Conservation (phyloP, 2,797 vertebrate genomes). For the Rhinoraja longicauda region DNA sequence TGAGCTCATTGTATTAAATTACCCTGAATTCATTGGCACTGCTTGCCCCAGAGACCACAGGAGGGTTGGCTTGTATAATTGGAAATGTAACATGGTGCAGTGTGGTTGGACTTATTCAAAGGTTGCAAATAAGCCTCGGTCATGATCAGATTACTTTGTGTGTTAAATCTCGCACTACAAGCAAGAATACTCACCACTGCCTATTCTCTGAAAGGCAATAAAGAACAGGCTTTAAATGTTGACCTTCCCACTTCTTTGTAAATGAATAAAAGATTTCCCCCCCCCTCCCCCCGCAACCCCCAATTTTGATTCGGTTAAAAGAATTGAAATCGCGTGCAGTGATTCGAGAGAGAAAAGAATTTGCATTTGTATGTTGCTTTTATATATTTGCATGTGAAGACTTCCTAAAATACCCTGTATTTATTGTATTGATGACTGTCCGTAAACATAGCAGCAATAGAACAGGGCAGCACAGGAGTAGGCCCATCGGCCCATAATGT, state of each 20-base stretch:
- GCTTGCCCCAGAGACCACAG: not conserved
- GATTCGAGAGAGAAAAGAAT: not conserved
- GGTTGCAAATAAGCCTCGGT: not conserved
- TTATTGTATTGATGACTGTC: not conserved
- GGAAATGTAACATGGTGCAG: not conserved
- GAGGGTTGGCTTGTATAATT: not conserved
- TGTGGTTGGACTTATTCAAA: not conserved
- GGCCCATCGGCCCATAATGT: no score
- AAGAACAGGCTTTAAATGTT: no score
- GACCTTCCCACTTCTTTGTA: no score
- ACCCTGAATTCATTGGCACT: not conserved
- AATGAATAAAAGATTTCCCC: no score
- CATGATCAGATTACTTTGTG: not conserved
- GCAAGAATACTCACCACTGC: no score
- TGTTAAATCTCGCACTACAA: no score
- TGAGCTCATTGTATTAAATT: not conserved
- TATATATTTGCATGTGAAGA: not conserved
- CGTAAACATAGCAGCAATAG: not conserved
- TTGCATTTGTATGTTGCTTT: not conserved
- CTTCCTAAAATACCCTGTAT: not conserved
- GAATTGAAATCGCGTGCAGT: not conserved
- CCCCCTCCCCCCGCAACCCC: no score
- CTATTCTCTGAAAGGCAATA: no score
- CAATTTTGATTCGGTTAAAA: no score
- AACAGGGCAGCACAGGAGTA: no score